A percentile compares a stretch with the other conserved stretches of the same genome.
phyloP scores from a whole-genome alignment of 2,113 vertebrate genomes.

The Piprites chloris region DNA sequence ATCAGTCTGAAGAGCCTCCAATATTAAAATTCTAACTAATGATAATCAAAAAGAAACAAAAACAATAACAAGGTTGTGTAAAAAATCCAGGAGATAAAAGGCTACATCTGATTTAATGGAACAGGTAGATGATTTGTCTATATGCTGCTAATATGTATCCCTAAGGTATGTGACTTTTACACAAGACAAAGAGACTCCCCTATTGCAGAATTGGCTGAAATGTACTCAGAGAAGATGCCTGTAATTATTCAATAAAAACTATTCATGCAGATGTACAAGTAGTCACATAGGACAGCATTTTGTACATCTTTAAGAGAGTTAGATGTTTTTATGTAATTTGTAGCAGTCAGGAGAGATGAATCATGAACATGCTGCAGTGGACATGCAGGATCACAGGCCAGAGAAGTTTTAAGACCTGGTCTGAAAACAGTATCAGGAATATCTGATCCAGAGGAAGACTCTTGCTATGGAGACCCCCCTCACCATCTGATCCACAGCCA shows the following conservation, averaged over 20 bases:
- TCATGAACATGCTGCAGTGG: rapidly evolving
- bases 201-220: not conserved
- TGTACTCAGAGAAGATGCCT: not conserved
- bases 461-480: not conserved
- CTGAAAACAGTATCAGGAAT: not conserved
- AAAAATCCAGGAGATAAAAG: conserved; percentile 14
- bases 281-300: not conserved
- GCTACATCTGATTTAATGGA: conserved; percentile 14
- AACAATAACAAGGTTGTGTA: conserved; percentile 54
- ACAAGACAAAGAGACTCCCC: not conserved
- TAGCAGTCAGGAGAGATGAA: not conserved
- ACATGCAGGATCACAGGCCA: not conserved
- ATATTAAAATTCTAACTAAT: conserved; percentile 77
- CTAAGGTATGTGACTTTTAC: not conserved
- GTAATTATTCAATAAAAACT: not conserved
- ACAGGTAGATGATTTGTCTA: not conserved
- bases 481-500: not conserved
- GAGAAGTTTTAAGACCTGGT: not conserved
- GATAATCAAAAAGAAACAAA: conserved; percentile 76
- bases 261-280: not conserved
- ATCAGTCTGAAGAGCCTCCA: conserved; percentile 81
- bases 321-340: not conserved
- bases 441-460: not conserved
- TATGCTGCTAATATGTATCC: not conserved
- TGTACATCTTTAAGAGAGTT: not conserved